Base-by-base conservation (phyloP, 2,113 vertebrate genomes). In the Thinocorus orbignyianus region DNA sequence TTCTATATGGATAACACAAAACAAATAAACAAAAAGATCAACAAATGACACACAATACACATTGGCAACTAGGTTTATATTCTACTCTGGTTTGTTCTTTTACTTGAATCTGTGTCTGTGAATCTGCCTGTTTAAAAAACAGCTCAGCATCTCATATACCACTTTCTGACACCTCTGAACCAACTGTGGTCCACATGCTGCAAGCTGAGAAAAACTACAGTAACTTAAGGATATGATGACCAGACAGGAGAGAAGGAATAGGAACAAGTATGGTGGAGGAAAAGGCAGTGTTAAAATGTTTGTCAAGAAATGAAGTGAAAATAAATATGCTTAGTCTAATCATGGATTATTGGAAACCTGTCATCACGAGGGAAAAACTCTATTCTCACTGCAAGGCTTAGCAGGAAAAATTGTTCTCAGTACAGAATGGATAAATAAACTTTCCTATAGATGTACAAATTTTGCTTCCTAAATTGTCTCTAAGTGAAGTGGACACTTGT, bases 61-160 rank as follows among this genome's bases (percentile, higher is more conserved):
- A 42, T 4, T 57, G 20, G 15, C 0, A 76, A n/a, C 14, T n/a
- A 54, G 0, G 0, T 65, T 83, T 71, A n/a, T 48, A 39, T 76
- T 41, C 3, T 30, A 54, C 19, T 55, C 41, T 71, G 11, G 6
- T 60, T 90, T 66, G 3, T 10, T 90, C 74, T 28, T 58, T 42
- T 73, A 23, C 6, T 73, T 74, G 54, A 62, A 70, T 44, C 3
- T 35, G 2, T 48, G 33, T 65, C 15, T 71, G 60, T 41, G 57
- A 82, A 76, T 24, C 9, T 42, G 12, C 20, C 66, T 76, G 26
- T 69, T 39, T 79, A 6, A 68, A 81, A 78, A 62, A 58, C 1
- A 77, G 16, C 46, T 86, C 33, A 80, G 30, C 8, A 65, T 24
- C 39, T 72, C 33, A 60, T 41, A 58, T 20, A 30, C 4, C 20